Evolutionary conservation across 1,140 invertebrate genomes (phyloP), one percentile per base, ranked within the genome.

Genomic region (Trichogramma pretiosum): DNA sequence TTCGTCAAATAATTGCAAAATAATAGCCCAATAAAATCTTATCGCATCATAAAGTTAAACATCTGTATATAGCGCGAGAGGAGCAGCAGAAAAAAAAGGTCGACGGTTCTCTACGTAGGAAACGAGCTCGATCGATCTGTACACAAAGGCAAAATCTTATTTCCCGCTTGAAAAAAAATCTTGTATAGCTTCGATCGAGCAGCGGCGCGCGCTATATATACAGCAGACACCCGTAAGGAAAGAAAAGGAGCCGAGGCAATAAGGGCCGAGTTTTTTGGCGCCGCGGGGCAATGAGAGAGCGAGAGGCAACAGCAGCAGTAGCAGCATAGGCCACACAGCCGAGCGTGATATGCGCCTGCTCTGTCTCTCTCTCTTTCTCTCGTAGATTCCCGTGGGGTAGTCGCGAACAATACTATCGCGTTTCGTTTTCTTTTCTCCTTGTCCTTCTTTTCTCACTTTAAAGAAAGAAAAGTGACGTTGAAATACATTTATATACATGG

Each of bases 401-500:
- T 11, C 11, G 5, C 24, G 5, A 28, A 28, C 24, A 11, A 28
- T 28, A 7, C 5, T 24, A 39, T 46, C 39, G 38, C n/a, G 40
- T 16, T 47, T 47, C 34, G 37, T 47, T 40, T 40, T 11, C 5
- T 21, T 47, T 2, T 13, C 13, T 9, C 7, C 34, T 47, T 40
- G n/a, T 34, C 9, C 28, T 28, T 28, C 5, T 28, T 7, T 28
- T 28, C n/a, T 28, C 24, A 11, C 24, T 5, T 11, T 5, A 28
- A 28, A 28, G 11, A 28, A 28, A 28, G 11, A 5, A 7, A 28
- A 7, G 5, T 28, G 5, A 28, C 24, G 24, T 7, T 28, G 24
- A 28, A 28, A 28, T 5, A 28, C 11, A 28, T 28, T 28, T 7
- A 28, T 7, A 7, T 28, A 28, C n/a, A n/a, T n/a, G n/a, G n/a